Evolutionary conservation across 2,797 vertebrate genomes (phyloP).

Genomic region (Hydrolagus colliei): DNA sequence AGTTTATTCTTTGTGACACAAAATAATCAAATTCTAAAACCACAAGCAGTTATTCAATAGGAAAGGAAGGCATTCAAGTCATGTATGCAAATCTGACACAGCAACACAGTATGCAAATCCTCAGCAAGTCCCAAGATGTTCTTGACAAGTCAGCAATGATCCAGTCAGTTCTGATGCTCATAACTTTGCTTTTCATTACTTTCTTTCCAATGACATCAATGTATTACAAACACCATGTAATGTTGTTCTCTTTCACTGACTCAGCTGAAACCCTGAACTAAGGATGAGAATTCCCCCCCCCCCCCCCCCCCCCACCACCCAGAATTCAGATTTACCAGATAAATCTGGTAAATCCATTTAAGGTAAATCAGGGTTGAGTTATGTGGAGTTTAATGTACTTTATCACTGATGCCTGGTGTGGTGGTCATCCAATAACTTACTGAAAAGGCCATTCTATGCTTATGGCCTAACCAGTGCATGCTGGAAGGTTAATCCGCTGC

Average conservation of each 20-base stretch:
- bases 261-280: too few relatives aligned
- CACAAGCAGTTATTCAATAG: not conserved
- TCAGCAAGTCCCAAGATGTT: not conserved
- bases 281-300: too few relatives aligned
- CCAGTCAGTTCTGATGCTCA: not conserved
- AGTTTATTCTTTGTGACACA: not conserved
- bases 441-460: not conserved
- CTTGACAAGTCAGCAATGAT: too few relatives aligned
- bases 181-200: not conserved
- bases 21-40: not conserved
- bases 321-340: conserved; percentile 45
- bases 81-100: not conserved
- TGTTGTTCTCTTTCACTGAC: too few relatives aligned
- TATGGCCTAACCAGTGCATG: not conserved
- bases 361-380: too few relatives aligned
- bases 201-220: not conserved
- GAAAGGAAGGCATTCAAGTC: not conserved
- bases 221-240: not conserved
- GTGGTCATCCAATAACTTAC: not conserved
- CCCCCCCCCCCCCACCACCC: too few relatives aligned
- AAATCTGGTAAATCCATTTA: too few relatives aligned
- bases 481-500: not conserved
- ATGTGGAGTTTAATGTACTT: too few relatives aligned
- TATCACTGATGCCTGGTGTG: too few relatives aligned
- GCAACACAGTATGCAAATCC: not conserved